These are phyloP conservation scores for Dusona sp. DNA, from an alignment of 2,888 invertebrate genomes.

Conservation along the genomic window DNA sequence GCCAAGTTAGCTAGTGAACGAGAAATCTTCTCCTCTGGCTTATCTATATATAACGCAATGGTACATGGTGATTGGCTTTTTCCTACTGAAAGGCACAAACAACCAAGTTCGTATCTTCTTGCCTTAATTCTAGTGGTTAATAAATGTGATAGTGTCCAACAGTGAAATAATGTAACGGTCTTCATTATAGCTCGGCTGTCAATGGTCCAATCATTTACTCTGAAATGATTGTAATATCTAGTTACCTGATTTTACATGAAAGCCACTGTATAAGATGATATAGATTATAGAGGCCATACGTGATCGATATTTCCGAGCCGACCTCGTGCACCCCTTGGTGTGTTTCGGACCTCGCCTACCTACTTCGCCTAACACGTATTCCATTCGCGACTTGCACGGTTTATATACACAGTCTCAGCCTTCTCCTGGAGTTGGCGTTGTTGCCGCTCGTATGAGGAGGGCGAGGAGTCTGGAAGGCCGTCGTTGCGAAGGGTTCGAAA, in stretches of 20 bases:
- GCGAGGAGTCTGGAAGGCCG: constrained; percentile 49
- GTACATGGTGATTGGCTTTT: constrained; percentile 58
- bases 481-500: constrained; percentile 42
- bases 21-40: constrained; percentile 57
- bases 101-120: constrained; percentile 27
- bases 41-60: constrained; percentile 72
- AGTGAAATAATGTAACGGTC: background rate
- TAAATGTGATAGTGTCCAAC: background rate
- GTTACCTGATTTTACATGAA: constrained; percentile 15
- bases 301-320: constrained; percentile 60
- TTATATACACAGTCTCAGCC: background rate
- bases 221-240: background rate
- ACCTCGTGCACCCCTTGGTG: constrained; percentile 59
- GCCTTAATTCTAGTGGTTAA: background rate
- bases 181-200: background rate
- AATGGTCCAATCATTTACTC: background rate
- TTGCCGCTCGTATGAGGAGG: constrained; percentile 43
- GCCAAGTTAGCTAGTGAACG: constrained; percentile 57
- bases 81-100: constrained; percentile 39
- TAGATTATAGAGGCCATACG: constrained; percentile 63
- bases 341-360: constrained; percentile 13
- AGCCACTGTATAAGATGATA: constrained; percentile 32
- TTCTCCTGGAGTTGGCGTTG: constrained; percentile 35
- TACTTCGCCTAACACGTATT: constrained; percentile 4
- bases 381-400: constrained; percentile 37